phyloP scores from a whole-genome alignment of 2,797 vertebrate genomes.

The Semotilus atromaculatus region DNA sequence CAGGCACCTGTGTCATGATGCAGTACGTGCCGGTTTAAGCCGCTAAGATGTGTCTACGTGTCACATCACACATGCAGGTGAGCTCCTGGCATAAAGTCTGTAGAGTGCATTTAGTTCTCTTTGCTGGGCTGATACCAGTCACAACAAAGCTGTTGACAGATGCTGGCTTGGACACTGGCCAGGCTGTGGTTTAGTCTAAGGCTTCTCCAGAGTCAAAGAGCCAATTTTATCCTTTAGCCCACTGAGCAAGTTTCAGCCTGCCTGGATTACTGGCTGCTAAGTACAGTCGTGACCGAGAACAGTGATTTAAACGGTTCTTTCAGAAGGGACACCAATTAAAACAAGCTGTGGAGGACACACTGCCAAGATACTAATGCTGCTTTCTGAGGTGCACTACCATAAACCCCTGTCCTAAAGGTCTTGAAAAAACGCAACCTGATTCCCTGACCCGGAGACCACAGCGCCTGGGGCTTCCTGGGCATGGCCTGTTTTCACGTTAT shows the following conservation, averaged over 20 bases:
- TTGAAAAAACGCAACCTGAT: background rate
- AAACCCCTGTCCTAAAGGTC: constrained; percentile 23
- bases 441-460: background rate
- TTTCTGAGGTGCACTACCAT: background rate
- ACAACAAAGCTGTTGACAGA: constrained; percentile 68
- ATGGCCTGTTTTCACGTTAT: background rate
- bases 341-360: background rate
- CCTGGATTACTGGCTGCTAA: constrained; percentile 48
- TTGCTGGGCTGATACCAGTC: constrained; percentile 69
- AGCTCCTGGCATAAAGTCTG: constrained; percentile 37
- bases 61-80: constrained; percentile 24
- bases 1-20: background rate
- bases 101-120: constrained; percentile 66
- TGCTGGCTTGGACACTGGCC: constrained; percentile 65
- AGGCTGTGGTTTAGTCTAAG: constrained; percentile 71
- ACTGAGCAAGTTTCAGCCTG: constrained; percentile 71
- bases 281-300: constrained; percentile 19
- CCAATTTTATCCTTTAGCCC: constrained; percentile 70
- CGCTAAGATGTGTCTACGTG: background rate
- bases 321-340: constrained; percentile 34
- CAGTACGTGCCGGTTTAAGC: constrained; percentile 4
- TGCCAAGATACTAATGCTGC: constrained; percentile 24
- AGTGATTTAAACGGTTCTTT: constrained; percentile 29
- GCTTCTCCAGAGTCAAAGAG: constrained; percentile 72
- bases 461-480: background rate